Evolutionary conservation across 1,140 invertebrate species (phyloP), one percentile per base, ranked within the genome.

Genomic region (Brevipalpus yothersi): DNA sequence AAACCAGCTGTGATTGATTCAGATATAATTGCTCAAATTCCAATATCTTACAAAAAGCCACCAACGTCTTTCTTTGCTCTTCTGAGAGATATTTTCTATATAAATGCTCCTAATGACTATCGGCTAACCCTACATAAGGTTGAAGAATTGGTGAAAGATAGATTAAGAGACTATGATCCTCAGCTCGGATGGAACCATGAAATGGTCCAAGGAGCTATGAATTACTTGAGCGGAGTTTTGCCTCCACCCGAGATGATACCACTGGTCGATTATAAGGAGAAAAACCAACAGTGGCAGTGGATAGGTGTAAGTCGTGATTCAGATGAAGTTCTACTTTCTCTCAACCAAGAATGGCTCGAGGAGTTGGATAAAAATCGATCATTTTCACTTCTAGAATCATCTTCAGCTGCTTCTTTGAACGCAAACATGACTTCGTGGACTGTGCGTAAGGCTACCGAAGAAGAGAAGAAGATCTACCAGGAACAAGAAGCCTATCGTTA

Each of bases 241-340:
- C 53, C 54, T 23, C 59, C 59, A 4, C 59, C 53, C 42, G 41
- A 60, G 5, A 55, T 56, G 41, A 47, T 60, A 15, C 59, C 59
- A 15, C 53, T 60, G 11, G 59, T 95, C 58, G 88, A 93, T 70
- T 90, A 84, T 68, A 90, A 93, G 70, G 79, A 75, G 62, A 68
- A 73, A 49, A 69, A 73, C 39, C 74, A 75, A 62, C 71, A 80
- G 59, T 94, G 90, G 72, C 85, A 90, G 64, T 94, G 90, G 90
- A 94, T 93, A 58, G 90, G 45, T 31, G 85, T 85, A n/a, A 88
- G 89, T 0, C 75, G 89, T 40, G 90, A 94, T 69, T 82, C 83
- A 1, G 89, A 94, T 73, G 77, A 79, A 12, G 77, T 85, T 41
- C 71, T 95, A 4, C 70, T 76, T 5, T 72, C 79, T 8, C 70